Base-by-base conservation (phyloP, 2,113 vertebrate genomes). In the Rousettus leschenaultii region DNA sequence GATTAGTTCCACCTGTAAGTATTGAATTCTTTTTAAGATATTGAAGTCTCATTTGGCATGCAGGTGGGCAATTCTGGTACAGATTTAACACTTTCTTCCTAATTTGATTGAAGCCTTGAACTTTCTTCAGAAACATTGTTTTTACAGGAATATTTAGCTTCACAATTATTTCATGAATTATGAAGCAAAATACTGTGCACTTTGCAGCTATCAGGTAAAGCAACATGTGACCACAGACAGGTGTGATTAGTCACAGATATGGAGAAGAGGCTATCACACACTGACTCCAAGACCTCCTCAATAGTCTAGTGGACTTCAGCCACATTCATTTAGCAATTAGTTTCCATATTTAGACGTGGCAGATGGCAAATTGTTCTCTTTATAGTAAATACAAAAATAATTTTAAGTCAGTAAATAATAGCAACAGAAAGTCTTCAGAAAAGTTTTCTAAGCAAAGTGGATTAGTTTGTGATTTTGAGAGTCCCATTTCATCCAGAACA, bases 121-220 rank as follows among this genome's bases (percentile, higher is more conserved):
- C 14, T 90, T 92, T 91, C 38, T 89, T 89, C 18, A 87, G 71
- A 94, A 57, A 13, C 87, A 73, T 61, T 95, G 28, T 95, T 96
- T 74, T 96, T 97, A 24, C 14, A 77, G 6, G 30, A 91, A 85
- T 84, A 11, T 63, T 95, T 53, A 87, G 1, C 24, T 86, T 92
- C 11, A 14, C 53, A 73, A 78, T 92, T 35, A 91, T 86, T 89
- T 96, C 35, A 79, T 6, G 1, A 61, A 68, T 68, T 61, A 16
- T 11, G 22, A 94, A 77, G 68, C 33, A 85, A 75, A 35, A 18
- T n/a, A 70, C 51, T 45, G 28, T 35, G 11, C 24, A 66, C 94
- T 96, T 96, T 38, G 28, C 9, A 91, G 45, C 15, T 94, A 91
- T 74, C 11, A 77, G 74, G 68, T 79, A 45, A 95, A 96, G 21